Evolutionary conservation across 1,140 invertebrate species (phyloP), one percentile per base, ranked within the genome.

Genomic region (Neodiprion lecontei): DNA sequence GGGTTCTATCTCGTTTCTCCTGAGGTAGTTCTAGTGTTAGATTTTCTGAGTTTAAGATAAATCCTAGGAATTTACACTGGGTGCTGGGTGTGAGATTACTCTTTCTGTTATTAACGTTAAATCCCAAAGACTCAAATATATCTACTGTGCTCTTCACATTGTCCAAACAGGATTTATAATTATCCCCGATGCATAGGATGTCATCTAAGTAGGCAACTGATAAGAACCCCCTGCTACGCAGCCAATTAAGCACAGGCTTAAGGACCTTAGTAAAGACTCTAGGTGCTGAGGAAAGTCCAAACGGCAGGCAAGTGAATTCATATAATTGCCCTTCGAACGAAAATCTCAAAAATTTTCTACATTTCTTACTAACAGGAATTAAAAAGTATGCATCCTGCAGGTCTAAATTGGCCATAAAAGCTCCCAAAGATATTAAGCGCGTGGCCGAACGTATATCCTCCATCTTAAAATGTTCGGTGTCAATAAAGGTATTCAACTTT

Each of bases 201-300:
- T 80, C 77, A 48, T 80, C 79, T 9, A 80, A 68, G 70, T 77
- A 80, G 11, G 76, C 67, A 1, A 75, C 68, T 7, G 74, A 81
- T n/a, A 67, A 48, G 28, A 49, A 74, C 14, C 77, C 78, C 47
- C 70, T 50, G 8, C 21, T 67, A 12, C 80, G 72, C 68, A 83
- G 67, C 67, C 21, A 66, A 10, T 61, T 12, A 10, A 78, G 48
- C 48, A 81, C 70, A 10, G 77, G 76, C 47, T 79, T 79, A 70
- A 81, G 76, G 5, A 83, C 3, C 70, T 83, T 83, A 9, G 79
- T 80, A 72, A 78, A 78, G n/a, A 72, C 53, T 7, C 17, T 53
- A 17, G 77, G 76, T 10, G 72, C 80, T 83, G 23, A 78, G 69
- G 1, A 78, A 78, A 1, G 80, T 84, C 84, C 82, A 81, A 14